phyloP scores from a whole-genome alignment of 2,113 vertebrate genomes.

The Baryphthengus martii region DNA sequence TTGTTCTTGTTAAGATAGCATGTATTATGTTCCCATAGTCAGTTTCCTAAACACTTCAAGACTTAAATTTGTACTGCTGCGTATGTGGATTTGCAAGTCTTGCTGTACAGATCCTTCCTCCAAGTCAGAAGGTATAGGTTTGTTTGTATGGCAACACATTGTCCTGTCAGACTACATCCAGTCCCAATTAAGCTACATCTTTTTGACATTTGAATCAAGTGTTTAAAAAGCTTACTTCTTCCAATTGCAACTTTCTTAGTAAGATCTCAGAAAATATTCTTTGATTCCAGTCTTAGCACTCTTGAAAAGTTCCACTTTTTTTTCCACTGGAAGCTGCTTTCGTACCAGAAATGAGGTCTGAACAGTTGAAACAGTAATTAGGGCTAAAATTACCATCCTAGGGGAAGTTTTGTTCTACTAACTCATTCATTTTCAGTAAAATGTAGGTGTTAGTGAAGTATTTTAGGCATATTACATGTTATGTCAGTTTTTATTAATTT shows the following conservation, averaged over 20 bases:
- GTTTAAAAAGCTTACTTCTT: background rate
- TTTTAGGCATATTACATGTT: background rate
- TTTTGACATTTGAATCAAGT: background rate
- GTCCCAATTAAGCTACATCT: background rate
- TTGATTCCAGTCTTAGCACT: background rate
- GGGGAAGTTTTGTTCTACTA: background rate
- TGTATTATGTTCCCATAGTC: background rate
- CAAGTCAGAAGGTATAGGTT: background rate
- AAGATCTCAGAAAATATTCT: background rate
- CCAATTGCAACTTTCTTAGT: background rate
- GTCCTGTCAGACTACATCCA: background rate
- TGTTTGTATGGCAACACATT: background rate
- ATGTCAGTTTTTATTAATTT: conserved; percentile 15
- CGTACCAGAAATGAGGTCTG: background rate
- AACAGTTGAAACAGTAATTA: background rate
- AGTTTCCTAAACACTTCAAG: background rate
- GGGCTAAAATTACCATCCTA: background rate
- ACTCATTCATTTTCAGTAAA: background rate
- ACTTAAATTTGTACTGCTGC: background rate
- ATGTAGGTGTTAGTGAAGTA: background rate
- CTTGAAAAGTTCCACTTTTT: background rate
- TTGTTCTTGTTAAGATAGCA: background rate
- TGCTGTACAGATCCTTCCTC: background rate
- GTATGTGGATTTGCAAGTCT: background rate
- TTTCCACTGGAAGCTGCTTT: background rate